Conservation (phyloP, 2,888 invertebrate species). For the Spatulosminthurus flaviceps region DNA sequence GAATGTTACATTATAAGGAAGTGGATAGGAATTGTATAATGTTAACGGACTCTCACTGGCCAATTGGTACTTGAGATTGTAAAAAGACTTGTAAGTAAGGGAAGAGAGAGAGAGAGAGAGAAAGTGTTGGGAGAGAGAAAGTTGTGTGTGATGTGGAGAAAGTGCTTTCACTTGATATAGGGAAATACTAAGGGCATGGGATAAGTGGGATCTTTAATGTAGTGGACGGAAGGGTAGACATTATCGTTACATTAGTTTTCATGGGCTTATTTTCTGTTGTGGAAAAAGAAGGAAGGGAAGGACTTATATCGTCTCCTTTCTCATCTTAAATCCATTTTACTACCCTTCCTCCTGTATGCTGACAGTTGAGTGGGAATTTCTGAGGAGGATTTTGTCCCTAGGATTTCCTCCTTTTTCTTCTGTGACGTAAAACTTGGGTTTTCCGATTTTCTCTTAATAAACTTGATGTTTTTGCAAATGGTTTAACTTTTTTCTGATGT, state of each 20-base stretch:
- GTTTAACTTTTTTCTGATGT: background rate
- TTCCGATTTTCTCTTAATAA: background rate
- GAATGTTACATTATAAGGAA: no score
- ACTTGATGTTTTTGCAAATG: background rate
- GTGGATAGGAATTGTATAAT: no score
- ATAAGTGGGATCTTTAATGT: background rate
- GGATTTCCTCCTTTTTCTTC: background rate
- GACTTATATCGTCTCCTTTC: background rate
- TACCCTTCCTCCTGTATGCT: background rate
- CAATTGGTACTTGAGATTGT: no score
- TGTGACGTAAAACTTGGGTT: background rate
- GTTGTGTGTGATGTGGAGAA: no score
- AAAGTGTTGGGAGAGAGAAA: no score
- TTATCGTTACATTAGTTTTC: slow-evolving; percentile 18
- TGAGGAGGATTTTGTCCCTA: background rate
- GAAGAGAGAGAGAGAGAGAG: no score
- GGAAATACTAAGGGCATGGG: background rate
- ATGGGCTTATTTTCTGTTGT: background rate
- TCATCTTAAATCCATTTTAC: slow-evolving; percentile 5
- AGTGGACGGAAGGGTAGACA: background rate
- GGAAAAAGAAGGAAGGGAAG: background rate
- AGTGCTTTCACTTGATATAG: no score
- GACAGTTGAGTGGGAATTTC: background rate
- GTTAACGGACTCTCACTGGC: no score
- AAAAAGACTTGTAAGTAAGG: no score